A percentile compares a stretch with the other conserved stretches of the same genome.
phyloP scores from a whole-genome alignment of 1,140 invertebrate species.

The Anadara kagoshimensis region DNA sequence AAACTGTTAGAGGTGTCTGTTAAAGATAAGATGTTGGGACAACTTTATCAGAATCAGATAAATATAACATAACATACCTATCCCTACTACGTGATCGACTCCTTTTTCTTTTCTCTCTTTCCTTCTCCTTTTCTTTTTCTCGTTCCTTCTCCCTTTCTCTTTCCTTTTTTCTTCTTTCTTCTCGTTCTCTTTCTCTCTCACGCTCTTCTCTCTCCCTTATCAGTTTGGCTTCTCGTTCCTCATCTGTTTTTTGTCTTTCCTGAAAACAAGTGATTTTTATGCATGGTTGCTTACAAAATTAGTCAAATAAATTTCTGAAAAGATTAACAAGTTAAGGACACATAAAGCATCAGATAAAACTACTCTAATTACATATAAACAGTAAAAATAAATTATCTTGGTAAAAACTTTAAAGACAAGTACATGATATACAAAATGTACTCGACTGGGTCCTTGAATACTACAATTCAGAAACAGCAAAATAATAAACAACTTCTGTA shows the following conservation, averaged over 20 bases:
- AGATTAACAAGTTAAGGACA: not conserved
- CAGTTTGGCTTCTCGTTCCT: conserved; percentile 65
- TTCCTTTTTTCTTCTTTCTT: conserved; percentile 57
- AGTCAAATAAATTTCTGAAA: conserved; percentile 5
- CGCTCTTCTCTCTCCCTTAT: conserved; percentile 62
- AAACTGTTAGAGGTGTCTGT: too few species aligned
- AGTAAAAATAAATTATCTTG: not conserved
- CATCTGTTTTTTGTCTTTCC: conserved; percentile 54
- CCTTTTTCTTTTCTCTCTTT: conserved; percentile 41
- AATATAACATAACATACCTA: too few species aligned
- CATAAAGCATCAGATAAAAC: not conserved
- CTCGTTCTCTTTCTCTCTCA: conserved; percentile 73
- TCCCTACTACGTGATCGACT: conserved; percentile 22
- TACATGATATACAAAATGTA: not conserved
- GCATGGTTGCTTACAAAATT: not conserved
- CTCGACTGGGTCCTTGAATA: too few species aligned
- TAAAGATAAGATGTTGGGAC: too few species aligned
- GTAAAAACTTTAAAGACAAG: not conserved
- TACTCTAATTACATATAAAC: not conserved
- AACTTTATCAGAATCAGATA: too few species aligned
- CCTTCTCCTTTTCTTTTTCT: conserved; percentile 46
- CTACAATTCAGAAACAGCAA: too few species aligned
- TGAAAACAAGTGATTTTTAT: conserved; percentile 23
- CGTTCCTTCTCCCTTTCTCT: conserved; percentile 44
- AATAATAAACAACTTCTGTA: too few species aligned